These are phyloP conservation scores for Podarcis raffonei DNA, from an alignment of 2,113 vertebrate genomes.

Conservation along the genomic window DNA sequence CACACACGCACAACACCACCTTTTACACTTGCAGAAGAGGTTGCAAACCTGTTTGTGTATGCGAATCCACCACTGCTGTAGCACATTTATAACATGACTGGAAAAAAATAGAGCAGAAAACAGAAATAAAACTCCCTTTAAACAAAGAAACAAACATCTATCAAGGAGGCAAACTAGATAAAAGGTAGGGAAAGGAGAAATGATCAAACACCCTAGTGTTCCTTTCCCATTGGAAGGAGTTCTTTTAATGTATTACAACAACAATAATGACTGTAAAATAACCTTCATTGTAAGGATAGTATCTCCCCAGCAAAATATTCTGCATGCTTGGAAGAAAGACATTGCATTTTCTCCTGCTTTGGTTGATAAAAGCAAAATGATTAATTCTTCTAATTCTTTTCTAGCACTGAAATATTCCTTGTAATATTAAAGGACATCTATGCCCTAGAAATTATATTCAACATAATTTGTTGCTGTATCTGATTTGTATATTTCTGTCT, in stretches of 20 bases:
- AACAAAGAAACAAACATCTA: constrained; percentile 5
- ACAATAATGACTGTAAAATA: constrained; percentile 11
- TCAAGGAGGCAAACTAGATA: background rate
- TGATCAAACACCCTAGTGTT: background rate
- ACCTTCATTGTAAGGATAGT: constrained; percentile 31
- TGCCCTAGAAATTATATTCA: background rate
- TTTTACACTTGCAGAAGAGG: background rate
- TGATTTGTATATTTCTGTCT: background rate
- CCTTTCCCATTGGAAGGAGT: background rate
- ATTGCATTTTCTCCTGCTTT: background rate
- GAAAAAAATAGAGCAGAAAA: background rate
- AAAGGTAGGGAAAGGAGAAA: background rate
- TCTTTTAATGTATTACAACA: constrained; percentile 46
- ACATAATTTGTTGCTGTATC: fast-evolving
- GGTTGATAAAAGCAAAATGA: background rate
- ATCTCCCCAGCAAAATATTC: background rate
- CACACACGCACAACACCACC: too few species aligned
- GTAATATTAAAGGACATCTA: background rate
- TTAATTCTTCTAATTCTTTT: background rate
- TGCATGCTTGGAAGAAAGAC: constrained; percentile 2
- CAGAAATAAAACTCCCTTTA: constrained; percentile 10
- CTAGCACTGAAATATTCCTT: background rate
- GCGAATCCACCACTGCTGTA: background rate
- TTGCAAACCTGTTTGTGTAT: background rate
- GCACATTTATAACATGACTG: background rate